Base-by-base conservation (phyloP, 2,888 invertebrate genomes). In the Adelphocoris suturalis region DNA sequence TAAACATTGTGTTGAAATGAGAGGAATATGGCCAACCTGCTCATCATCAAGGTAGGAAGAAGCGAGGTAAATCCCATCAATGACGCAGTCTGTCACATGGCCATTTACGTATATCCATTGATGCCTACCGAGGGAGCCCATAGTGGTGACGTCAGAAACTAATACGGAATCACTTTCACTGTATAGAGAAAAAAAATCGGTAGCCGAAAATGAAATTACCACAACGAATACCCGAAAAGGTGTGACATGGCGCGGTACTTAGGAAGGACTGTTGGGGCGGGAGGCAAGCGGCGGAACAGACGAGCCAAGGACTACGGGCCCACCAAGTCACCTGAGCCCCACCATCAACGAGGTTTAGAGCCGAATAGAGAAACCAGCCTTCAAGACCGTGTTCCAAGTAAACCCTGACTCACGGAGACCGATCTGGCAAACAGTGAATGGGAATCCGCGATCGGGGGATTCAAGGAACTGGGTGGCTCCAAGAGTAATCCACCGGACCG, bases 21-120 rank as follows among this genome's bases (percentile, higher is more conserved):
- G 52, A 14, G 52, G 2, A 52, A 52, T 14, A 23, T 68, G 27
- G 48, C 47, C 37, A 75, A 89, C 89, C 89, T 89, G 89, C 11
- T 82, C 84, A 19, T 89, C 84, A 52, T 89, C 89, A 16, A 84
- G 46, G 37, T 46, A 84, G 9, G 82, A 61, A 48, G 89, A 89
- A 16, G 76, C 89, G 14, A 84, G 84, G n/a, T 75, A 84, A 23
- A 19, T 47, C n/a, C 89, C 89, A 46, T 89, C 89, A 46, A 89
- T 28, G 23, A 89, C 46, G n/a, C 89, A 89, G 55, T 89, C 89
- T 23, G 89, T 89, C 7, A 89, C 84, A 28, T 89, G 89, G 13
- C 89, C 89, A 48, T 89, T 84, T 46, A 89, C 89, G 76, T 84
- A 89, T 19, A 89, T 75, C 89, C 89, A 89, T 75, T 47, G 68